A percentile compares a stretch with the other conserved stretches of the same genome.
Conservation (phyloP, 2,888 invertebrate species). For the Melanotus villosus region DNA sequence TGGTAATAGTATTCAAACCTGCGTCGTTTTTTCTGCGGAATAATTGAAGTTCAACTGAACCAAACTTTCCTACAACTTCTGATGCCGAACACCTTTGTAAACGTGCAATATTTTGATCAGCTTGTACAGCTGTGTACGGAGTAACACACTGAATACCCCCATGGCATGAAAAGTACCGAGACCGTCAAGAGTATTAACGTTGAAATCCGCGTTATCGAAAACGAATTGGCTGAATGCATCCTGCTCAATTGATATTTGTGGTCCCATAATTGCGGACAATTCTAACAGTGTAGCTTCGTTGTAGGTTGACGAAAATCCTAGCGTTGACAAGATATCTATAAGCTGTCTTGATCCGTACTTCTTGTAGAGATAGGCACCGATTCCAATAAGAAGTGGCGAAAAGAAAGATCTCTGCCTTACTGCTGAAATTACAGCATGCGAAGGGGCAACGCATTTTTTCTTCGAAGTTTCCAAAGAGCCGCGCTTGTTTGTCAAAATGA, state of each 20-base stretch:
- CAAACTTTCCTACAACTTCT: background rate
- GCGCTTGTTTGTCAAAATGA: conserved; percentile 11
- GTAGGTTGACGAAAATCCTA: background rate
- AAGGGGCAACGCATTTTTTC: background rate
- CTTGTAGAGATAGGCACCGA: background rate
- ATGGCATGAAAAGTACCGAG: conserved; percentile 49
- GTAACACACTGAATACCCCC: conserved; percentile 50
- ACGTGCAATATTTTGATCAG: background rate
- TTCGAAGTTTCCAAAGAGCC: background rate
- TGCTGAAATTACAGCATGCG: too few species aligned
- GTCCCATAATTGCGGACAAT: background rate
- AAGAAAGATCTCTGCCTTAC: background rate
- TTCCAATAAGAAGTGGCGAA: background rate
- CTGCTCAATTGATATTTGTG: background rate
- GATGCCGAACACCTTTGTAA: background rate
- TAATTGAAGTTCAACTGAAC: background rate
- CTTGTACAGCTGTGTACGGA: conserved; percentile 36
- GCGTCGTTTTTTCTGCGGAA: background rate
- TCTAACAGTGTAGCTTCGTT: background rate
- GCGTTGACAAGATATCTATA: background rate
- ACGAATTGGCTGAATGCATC: conserved; percentile 34
- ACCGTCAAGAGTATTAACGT: conserved; percentile 48
- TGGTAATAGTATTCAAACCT: background rate
- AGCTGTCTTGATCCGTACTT: conserved; percentile 6
- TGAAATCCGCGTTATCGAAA: conserved; percentile 49